A percentile compares a stretch with the other conserved stretches of the same genome.
phyloP scores from a whole-genome alignment of 2,888 invertebrate genomes.

The Calliopum simillimum region DNA sequence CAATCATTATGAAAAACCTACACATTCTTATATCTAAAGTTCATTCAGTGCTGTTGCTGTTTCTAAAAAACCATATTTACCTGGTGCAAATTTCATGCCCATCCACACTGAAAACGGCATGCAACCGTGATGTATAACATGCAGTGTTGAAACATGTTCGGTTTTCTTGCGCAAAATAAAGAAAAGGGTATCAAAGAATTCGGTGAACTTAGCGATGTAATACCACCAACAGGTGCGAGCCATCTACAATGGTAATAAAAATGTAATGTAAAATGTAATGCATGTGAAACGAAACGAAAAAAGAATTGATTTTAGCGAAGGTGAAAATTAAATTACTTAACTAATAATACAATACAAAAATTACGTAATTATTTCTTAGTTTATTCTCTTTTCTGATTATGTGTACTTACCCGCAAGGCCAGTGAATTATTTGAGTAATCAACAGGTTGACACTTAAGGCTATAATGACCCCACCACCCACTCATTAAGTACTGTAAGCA shows the following conservation, averaged over 20 bases:
- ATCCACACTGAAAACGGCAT: constrained; percentile 98
- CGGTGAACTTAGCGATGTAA: constrained; percentile 96
- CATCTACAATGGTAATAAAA: constrained; percentile 74
- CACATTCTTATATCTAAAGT: no score
- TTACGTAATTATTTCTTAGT: neutral
- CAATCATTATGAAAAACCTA: no score
- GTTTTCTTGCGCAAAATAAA: constrained; percentile 95
- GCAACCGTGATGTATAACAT: constrained; percentile 96
- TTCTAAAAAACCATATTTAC: constrained; percentile 70
- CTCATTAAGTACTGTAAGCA: constrained; percentile 72
- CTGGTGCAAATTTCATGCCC: constrained; percentile 94
- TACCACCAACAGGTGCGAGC: constrained; percentile 96
- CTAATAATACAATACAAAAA: constrained; percentile 25
- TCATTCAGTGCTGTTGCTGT: no score
- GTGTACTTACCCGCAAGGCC: constrained; percentile 75
- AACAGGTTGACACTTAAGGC: constrained; percentile 87
- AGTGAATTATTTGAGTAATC: constrained; percentile 81
- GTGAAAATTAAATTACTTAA: constrained; percentile 17
- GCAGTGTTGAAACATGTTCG: constrained; percentile 92
- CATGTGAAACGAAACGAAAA: constrained; percentile 30
- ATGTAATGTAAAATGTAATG: constrained; percentile 35
- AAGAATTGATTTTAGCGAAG: constrained; percentile 1
- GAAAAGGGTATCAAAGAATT: constrained; percentile 96
- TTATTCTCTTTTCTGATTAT: neutral
- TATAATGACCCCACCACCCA: constrained; percentile 86